These are phyloP conservation scores for Monoplex corrugatus DNA, from an alignment of 2,888 invertebrate genomes.

Conservation along the genomic window DNA sequence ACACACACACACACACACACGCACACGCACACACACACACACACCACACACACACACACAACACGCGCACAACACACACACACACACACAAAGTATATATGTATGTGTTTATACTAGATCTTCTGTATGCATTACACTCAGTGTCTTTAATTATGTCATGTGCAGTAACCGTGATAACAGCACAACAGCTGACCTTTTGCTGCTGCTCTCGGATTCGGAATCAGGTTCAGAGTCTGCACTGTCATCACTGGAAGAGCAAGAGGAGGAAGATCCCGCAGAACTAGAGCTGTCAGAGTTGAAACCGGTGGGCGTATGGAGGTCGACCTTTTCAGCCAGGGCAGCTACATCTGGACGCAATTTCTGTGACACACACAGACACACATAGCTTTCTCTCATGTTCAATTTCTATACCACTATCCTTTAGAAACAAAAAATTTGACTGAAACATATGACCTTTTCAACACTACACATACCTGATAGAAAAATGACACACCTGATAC, in stretches of 20 bases:
- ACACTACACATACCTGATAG: background rate
- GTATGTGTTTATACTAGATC: too few relatives aligned
- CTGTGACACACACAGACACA: slow-evolving; percentile 60
- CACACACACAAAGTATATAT: too few relatives aligned
- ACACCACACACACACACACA: background rate
- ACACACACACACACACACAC: too few relatives aligned
- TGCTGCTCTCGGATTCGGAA: slow-evolving; percentile 56
- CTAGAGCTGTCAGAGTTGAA: slow-evolving; percentile 97
- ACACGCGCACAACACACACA: too few relatives aligned
- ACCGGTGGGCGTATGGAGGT: slow-evolving; percentile 92
- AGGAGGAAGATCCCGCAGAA: slow-evolving; percentile 89
- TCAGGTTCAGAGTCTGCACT: slow-evolving; percentile 63
- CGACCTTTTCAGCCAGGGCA: slow-evolving; percentile 86
- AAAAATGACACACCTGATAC: background rate
- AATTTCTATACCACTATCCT: too few relatives aligned
- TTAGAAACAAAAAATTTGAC: background rate
- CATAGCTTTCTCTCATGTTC: too few relatives aligned
- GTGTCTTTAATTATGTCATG: too few relatives aligned
- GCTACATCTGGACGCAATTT: slow-evolving; percentile 79
- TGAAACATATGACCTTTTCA: too few relatives aligned
- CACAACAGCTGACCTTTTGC: slow-evolving; percentile 11
- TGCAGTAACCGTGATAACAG: too few relatives aligned
- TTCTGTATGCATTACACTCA: too few relatives aligned
- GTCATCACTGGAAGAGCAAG: slow-evolving; percentile 76
- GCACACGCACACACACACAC: background rate